A percentile compares a stretch with the other conserved stretches of the same genome.
phyloP scores from a whole-genome alignment of 2,888 invertebrate genomes.

The Thymelicus lineola region DNA sequence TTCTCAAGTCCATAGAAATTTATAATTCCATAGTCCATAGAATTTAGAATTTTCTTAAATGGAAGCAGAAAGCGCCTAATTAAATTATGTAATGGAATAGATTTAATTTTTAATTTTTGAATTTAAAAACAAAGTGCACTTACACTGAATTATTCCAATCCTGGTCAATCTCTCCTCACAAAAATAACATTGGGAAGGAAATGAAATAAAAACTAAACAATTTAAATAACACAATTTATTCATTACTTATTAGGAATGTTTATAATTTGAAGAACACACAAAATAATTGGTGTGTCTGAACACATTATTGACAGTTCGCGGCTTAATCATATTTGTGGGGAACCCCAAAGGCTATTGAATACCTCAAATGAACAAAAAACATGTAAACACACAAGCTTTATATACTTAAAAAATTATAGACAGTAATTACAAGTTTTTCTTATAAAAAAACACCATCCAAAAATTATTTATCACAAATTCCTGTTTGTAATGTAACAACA shows the following conservation, averaged over 20 bases:
- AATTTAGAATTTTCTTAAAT: too few relatives aligned
- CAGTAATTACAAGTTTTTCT: too few relatives aligned
- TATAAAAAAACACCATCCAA: not conserved
- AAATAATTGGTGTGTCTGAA: not conserved
- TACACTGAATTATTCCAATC: too few relatives aligned
- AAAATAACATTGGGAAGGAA: not conserved
- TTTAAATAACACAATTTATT: slow-evolving; percentile 7
- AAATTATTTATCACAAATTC: not conserved
- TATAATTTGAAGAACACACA: not conserved
- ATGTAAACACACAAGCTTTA: too few relatives aligned
- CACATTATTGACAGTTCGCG: not conserved
- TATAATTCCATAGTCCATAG: too few relatives aligned
- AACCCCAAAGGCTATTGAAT: not conserved
- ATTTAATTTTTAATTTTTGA: too few relatives aligned
- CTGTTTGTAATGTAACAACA: not conserved
- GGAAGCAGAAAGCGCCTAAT: too few relatives aligned
- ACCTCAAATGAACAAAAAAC: not conserved
- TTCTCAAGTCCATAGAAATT: too few relatives aligned
- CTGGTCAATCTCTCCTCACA: too few relatives aligned
- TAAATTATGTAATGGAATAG: too few relatives aligned
- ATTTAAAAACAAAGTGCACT: too few relatives aligned
- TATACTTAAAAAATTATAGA: too few relatives aligned
- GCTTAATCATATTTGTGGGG: not conserved
- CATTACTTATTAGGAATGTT: slow-evolving; percentile 2
- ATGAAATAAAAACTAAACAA: not conserved